Conservation (phyloP, 1,140 invertebrate species). For the Galendromus occidentalis region DNA sequence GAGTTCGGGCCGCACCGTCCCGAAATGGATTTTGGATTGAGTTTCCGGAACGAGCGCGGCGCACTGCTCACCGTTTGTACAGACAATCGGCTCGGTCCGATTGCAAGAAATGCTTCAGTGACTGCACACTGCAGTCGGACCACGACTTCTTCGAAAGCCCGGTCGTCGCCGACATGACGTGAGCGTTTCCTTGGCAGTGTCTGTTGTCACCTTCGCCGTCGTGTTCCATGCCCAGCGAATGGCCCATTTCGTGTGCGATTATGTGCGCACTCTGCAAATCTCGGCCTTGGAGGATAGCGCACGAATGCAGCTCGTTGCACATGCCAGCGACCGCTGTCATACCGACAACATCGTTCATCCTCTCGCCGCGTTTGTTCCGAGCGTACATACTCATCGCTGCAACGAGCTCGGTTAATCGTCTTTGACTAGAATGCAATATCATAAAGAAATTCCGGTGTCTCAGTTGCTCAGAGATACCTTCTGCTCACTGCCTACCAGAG, state of each 20-base stretch:
- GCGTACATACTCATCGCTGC: conserved; percentile 4
- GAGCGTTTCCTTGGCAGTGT: not conserved
- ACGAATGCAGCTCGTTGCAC: conserved; percentile 3
- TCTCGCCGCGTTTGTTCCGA: not conserved
- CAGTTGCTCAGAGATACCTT: no score
- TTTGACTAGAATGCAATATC: not conserved
- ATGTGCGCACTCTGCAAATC: conserved; percentile 9
- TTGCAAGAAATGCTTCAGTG: not conserved
- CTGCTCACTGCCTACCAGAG: not conserved
- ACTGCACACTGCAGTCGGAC: not conserved
- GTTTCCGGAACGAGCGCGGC: no score
- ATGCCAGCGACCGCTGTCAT: conserved; percentile 1
- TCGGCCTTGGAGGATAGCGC: not conserved
- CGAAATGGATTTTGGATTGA: no score
- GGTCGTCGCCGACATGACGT: not conserved
- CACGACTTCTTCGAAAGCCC: conserved; percentile 2
- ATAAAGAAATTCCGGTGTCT: not conserved
- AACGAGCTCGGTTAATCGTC: not conserved
- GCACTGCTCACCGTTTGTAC: not conserved
- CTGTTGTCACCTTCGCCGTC: conserved; percentile 1
- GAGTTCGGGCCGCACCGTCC: no score
- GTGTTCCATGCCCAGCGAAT: conserved; percentile 8
- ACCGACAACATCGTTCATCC: conserved; percentile 1
- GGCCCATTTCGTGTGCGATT: not conserved
- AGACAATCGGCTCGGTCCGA: not conserved